Evolutionary conservation across 2,797 vertebrate species (phyloP), one percentile per base, ranked within the genome.

Genomic region (Manis crassicaudata): DNA sequence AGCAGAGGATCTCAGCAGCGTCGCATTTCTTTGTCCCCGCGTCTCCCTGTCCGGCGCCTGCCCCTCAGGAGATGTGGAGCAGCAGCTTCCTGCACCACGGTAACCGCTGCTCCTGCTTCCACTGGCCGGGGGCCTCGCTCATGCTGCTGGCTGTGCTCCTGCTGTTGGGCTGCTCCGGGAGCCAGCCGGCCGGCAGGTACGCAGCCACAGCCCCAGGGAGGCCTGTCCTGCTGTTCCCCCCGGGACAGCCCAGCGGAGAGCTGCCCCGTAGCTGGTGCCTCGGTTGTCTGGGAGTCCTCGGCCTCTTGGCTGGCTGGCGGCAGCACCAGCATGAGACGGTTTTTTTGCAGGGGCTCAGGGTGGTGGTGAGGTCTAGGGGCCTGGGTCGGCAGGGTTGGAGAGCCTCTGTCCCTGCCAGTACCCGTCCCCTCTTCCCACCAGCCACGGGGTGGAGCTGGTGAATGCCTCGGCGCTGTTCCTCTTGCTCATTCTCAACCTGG

Each of bases 51-150:
- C 27, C 2, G 1, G 5, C 60, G 25, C n/a, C 68, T 29, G 29
- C 37, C 87, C 68, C 70, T 70, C 94, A 99, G 99, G 99, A 99
- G 90, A 98, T 97, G 35, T 99, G 99, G 99, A 97, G 98, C 85
- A 98, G 98, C 97, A 99, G 99, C 98, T 99, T 99, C 97, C 98
- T 99, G 94, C 98, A 99, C 98, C 99, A 99, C 98, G 98, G 98
- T 96, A 99, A 99, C 98, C 99, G 99, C 86, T 99, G 99, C 96
- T 99, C 99, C 93, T 99, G 99, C 97, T 99, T 99, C 98, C 99
- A 99, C 96, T 99, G 99, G 99, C 99, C 99, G 0, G 99, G 99
- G 46, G 99, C 99, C 6, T 99, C 99, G 21, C 98, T 99, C 96
- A 99, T 99, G 96, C 98, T 99, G 32, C 97, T 99, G 97, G 99